phyloP scores from a whole-genome alignment of 1,140 invertebrate species.

The Lasioglossum albipes region DNA sequence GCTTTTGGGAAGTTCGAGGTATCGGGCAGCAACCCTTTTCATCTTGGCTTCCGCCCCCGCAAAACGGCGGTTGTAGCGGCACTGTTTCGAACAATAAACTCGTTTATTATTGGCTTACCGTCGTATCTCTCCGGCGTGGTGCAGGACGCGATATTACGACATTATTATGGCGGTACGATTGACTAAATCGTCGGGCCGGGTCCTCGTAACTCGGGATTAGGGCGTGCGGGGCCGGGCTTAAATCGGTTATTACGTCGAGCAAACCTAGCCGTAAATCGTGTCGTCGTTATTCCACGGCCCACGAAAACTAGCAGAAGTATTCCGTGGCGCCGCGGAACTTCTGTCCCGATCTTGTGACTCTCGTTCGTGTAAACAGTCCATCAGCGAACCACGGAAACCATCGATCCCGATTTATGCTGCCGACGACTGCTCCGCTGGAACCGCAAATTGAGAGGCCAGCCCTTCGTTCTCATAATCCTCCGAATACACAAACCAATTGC shows the following conservation, averaged over 20 bases:
- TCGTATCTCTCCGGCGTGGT: constrained; percentile 12
- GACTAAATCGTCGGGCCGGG: constrained; percentile 63
- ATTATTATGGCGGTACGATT: constrained; percentile 64
- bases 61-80: neutral
- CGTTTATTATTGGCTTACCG: constrained; percentile 64
- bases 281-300: constrained; percentile 40
- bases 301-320: constrained; percentile 46
- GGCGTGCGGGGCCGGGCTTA: constrained; percentile 50
- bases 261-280: constrained; percentile 59
- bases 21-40: too few species aligned
- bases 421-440: too few species aligned
- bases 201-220: constrained; percentile 65
- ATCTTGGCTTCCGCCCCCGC: too few species aligned
- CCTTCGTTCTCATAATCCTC: too few species aligned
- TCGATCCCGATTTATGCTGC: too few species aligned
- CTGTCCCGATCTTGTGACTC: too few species aligned
- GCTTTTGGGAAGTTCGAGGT: too few species aligned
- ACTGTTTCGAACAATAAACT: constrained; percentile 53
- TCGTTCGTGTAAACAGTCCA: too few species aligned
- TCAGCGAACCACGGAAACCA: too few species aligned
- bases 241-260: constrained; percentile 65
- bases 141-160: constrained; percentile 59
- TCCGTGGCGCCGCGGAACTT: neutral
- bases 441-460: too few species aligned
- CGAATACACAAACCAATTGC: too few species aligned